phyloP scores from a whole-genome alignment of 2,888 invertebrate genomes.

The Agapostemon virescens region DNA sequence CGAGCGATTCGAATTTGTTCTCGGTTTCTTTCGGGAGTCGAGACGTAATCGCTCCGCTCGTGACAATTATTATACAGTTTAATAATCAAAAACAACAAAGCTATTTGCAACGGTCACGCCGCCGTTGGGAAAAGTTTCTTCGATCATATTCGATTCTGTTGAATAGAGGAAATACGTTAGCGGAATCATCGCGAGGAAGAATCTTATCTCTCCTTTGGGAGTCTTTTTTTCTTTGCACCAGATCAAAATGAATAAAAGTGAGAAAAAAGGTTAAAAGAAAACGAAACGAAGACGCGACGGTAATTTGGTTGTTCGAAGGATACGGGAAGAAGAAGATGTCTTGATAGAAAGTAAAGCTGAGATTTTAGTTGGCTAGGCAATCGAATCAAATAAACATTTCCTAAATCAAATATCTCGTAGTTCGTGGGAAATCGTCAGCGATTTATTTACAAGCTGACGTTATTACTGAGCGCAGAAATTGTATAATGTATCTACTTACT shows the following conservation, averaged over 20 bases:
- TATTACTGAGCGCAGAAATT: slow-evolving; percentile 65
- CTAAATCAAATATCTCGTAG: slow-evolving; percentile 64
- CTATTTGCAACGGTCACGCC: slow-evolving; percentile 25
- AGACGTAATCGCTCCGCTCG: slow-evolving; percentile 28
- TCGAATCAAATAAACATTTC: slow-evolving; percentile 55
- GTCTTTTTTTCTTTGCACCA: slow-evolving; percentile 10
- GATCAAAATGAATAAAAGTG: too few relatives aligned
- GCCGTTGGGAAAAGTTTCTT: slow-evolving; percentile 10
- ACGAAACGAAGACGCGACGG: not conserved
- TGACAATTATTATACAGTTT: slow-evolving; percentile 6
- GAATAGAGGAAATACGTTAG: slow-evolving; percentile 22
- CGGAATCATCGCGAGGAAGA: not conserved
- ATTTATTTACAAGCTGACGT: slow-evolving; percentile 67
- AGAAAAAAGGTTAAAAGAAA: too few relatives aligned
- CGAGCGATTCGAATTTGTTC: slow-evolving; percentile 24
- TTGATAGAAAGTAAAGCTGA: slow-evolving; percentile 31
- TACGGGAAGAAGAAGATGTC: not conserved
- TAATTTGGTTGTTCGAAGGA: slow-evolving; percentile 15
- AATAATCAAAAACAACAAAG: slow-evolving; percentile 53
- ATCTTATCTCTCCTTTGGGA: slow-evolving; percentile 16
- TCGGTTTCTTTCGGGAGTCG: not conserved
- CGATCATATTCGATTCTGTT: slow-evolving; percentile 27
- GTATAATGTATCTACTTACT: slow-evolving; percentile 77
- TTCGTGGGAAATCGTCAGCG: slow-evolving; percentile 58
- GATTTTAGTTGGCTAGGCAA: slow-evolving; percentile 53